phyloP scores from a whole-genome alignment of 2,888 invertebrate species.

The Acleris laterana region DNA sequence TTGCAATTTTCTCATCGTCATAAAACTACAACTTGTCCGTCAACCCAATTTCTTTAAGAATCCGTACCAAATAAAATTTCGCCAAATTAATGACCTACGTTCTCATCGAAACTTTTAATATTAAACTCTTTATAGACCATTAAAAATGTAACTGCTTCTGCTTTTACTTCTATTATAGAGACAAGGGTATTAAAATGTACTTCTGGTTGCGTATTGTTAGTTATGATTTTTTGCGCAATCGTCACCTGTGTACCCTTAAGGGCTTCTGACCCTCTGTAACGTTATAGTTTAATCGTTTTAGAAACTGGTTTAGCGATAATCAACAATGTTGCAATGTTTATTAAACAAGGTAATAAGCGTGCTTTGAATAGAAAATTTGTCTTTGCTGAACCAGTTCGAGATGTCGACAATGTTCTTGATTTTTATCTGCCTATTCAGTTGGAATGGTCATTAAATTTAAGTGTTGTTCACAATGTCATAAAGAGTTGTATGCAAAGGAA shows the following conservation, averaged over 20 bases:
- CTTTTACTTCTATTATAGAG: conserved; percentile 51
- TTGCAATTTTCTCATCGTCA: conserved; percentile 55
- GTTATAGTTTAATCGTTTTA: conserved; percentile 51
- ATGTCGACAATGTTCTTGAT: conserved; percentile 29
- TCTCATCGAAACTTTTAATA: conserved; percentile 67
- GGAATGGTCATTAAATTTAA: conserved; percentile 36
- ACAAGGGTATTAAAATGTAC: conserved; percentile 74
- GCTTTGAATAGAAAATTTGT: conserved; percentile 50
- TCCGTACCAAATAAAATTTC: conserved; percentile 50
- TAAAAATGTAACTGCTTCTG: conserved; percentile 73
- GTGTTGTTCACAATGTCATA: conserved; percentile 29
- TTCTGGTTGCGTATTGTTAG: conserved; percentile 70
- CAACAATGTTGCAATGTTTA: conserved; percentile 82
- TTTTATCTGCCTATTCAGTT: conserved; percentile 35
- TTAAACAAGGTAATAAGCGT: conserved; percentile 80
- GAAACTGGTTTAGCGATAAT: conserved; percentile 70
- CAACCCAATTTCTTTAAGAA: conserved; percentile 35
- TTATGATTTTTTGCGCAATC: conserved; percentile 70
- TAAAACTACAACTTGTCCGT: conserved; percentile 45
- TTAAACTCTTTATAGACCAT: conserved; percentile 69
- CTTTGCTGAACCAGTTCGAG: conserved; percentile 39
- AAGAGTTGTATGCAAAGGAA: conserved; percentile 13
- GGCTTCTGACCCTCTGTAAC: conserved; percentile 49
- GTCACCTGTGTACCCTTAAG: conserved; percentile 52
- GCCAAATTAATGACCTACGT: conserved; percentile 68